Evolutionary conservation across 1,140 invertebrate genomes (phyloP), one percentile per base, ranked within the genome.

Genomic region (Colletes latitarsis): DNA sequence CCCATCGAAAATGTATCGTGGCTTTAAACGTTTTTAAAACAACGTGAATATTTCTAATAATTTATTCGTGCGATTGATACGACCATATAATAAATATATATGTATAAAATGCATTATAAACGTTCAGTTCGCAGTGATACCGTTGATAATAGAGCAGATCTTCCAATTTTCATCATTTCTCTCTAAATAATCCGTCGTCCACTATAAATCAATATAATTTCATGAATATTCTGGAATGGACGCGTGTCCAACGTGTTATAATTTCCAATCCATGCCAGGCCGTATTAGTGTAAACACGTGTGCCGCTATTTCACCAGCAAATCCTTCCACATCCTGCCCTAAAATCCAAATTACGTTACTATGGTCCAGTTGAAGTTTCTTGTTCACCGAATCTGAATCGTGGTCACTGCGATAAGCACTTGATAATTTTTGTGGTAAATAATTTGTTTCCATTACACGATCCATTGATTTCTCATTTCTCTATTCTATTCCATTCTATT

Each of bases 121-220:
- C 66, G 74, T 55, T 64, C 55, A 17, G 55, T 52, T 64, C 43
- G 66, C 30, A 9, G 30, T n/a, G 58, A 66, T 62, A 6, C 49
- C 49, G 9, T 49, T 39, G 69, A 57, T 39, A 55, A 72, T 73
- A 55, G 15, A 5, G 1, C 6, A 2, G 30, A 39, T 46, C 46
- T 53, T 17, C n/a, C 53, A 68, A 85, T 86, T 85, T 86, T 82
- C 74, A 6, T 15, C 30, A 21, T 55, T 62, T 41, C 70, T 55
- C 60, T 12, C 66, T 53, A 75, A 86, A 67, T 77, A 77, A 85
- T 85, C 30, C 63, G 14, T 52, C 19, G 53, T 52, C 10, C 46
- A 39, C 30, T 53, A 82, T 78, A 85, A 85, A 86, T 86, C 75
- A 85, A 86, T 86, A 82, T 74, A 82, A 72, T 81, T 63, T 85